Conservation (phyloP, 2,113 vertebrate species). For the Carassius gibelio region DNA sequence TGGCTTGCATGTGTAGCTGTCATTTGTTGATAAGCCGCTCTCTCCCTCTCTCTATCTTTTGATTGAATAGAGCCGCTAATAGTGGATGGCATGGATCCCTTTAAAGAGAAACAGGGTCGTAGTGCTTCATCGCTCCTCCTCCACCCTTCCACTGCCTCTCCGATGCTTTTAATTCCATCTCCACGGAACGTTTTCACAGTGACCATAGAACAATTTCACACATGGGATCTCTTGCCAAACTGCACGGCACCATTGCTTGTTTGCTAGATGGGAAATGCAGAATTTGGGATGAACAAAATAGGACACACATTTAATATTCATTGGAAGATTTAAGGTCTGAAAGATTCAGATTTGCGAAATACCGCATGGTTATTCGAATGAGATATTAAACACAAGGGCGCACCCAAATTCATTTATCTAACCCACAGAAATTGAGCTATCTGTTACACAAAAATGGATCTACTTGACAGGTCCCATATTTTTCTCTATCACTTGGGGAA, state of each 20-base stretch:
- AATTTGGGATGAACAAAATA: slow-evolving; percentile 38
- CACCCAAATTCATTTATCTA: slow-evolving; percentile 45
- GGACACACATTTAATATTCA: slow-evolving; percentile 53
- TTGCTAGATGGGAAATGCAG: slow-evolving; percentile 42
- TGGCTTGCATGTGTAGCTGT: slow-evolving; percentile 15
- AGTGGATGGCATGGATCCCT: slow-evolving; percentile 14
- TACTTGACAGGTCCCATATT: not conserved
- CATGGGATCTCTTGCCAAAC: slow-evolving; percentile 63
- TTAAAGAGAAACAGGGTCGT: slow-evolving; percentile 16
- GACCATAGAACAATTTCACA: slow-evolving; percentile 69
- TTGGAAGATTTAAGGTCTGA: slow-evolving; percentile 39
- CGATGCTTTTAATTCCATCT: slow-evolving; percentile 59
- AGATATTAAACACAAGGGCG: slow-evolving; percentile 32
- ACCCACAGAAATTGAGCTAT: slow-evolving; percentile 18
- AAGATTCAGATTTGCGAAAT: slow-evolving; percentile 33
- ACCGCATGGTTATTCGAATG: slow-evolving; percentile 41
- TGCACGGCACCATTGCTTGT: slow-evolving; percentile 37
- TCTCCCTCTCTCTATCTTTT: not conserved
- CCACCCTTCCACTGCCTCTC: slow-evolving; percentile 34
- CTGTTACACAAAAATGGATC: not conserved
- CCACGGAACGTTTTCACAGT: slow-evolving; percentile 54
- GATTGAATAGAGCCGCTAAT: slow-evolving; percentile 36
- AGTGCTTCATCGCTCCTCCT: not conserved
- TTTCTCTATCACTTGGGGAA: not conserved
- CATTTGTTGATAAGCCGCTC: slow-evolving; percentile 7